Conservation (phyloP, 1,140 invertebrate genomes). For the Popillia japonica region DNA sequence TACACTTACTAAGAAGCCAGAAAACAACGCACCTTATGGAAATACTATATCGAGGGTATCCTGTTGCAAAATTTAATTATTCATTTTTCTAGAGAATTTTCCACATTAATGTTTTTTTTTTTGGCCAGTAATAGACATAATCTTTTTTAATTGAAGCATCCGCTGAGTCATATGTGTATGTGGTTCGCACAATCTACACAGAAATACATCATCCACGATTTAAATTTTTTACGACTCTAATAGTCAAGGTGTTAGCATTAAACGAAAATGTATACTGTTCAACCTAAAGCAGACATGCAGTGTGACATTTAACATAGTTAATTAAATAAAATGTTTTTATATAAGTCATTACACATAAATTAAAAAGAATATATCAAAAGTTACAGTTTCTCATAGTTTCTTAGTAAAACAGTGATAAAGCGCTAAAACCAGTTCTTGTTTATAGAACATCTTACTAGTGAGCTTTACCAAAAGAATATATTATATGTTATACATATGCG, state of each 20-base stretch:
- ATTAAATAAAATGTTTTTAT: background rate
- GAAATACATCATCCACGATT: background rate
- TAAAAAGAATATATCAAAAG: too few relatives aligned
- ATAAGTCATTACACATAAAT: too few relatives aligned
- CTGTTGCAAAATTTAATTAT: too few relatives aligned
- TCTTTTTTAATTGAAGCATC: background rate
- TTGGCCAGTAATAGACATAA: background rate
- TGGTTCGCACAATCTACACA: background rate
- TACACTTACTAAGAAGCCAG: too few relatives aligned
- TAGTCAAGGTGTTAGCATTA: background rate
- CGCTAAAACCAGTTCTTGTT: too few relatives aligned
- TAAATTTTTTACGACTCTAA: background rate
- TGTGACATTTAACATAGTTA: background rate
- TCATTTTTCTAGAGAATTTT: background rate
- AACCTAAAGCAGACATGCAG: background rate
- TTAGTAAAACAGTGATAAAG: too few relatives aligned
- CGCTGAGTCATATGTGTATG: background rate
- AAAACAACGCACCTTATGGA: too few relatives aligned
- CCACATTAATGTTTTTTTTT: background rate
- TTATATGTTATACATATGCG: too few relatives aligned
- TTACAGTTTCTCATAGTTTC: too few relatives aligned
- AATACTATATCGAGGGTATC: too few relatives aligned
- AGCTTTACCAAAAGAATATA: too few relatives aligned
- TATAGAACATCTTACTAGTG: too few relatives aligned
- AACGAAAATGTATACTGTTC: background rate